Base-by-base conservation (phyloP, 2,113 vertebrate genomes). In the Thunnus thynnus region DNA sequence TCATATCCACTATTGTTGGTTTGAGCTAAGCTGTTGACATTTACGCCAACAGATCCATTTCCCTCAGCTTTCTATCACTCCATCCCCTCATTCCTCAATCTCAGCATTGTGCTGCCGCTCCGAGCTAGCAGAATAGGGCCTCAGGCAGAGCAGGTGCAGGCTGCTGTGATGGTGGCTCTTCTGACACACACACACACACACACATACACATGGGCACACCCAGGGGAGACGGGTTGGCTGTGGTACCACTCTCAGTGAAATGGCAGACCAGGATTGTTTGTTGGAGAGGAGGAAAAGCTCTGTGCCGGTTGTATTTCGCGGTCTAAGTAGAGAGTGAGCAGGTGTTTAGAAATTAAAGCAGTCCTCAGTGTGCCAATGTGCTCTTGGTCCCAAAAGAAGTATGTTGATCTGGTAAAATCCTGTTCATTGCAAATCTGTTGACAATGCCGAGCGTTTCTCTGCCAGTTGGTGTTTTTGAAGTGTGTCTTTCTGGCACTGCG, bases 91-190 rank as follows among this genome's bases (percentile, higher is more conserved):
- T 17, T 70, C 50, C 62, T 82, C 81, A 47, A 5, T 73, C 82
- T 77, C 72, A 75, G 80, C 74, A 72, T 79, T 9, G 62, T 82
- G 51, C 81, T 63, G 79, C 88, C 79, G 63, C 62, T 81, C 50
- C 41, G 2, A 68, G 87, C 85, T 55, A 76, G 68, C 81, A 73
- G 81, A 83, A 64, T 17, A 20, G 48, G 61, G 81, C 90, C 88
- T 65, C 56, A 67, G 91, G 88, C 89, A 61, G 81, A 81, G 86
- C 91, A 94, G 91, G 89, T 91, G 89, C 81, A 85, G 83, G 87
- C 89, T 86, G 84, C 83, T 87, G 79, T 56, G 86, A 90, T 80
- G 85, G 87, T 78, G 85, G 82, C 76, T 86, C 83, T 63, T 75
- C 55, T 74, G 71, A 74, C 22, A 17, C 64, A 17, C 76, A 46